These are phyloP conservation scores for Lithophane leautieri DNA, from an alignment of 2,888 invertebrate species.

Conservation along the genomic window DNA sequence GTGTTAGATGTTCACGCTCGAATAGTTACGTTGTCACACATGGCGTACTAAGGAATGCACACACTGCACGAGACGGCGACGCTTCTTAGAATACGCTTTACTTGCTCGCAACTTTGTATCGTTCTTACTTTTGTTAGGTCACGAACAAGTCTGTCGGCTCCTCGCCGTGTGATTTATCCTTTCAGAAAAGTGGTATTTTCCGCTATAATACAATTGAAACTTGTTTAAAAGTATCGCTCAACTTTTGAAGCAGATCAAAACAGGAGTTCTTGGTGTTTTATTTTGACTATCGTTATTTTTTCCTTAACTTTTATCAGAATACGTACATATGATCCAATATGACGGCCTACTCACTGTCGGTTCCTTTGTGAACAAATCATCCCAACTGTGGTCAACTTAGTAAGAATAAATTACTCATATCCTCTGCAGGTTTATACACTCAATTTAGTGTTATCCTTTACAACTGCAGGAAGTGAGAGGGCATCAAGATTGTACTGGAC, in stretches of 20 bases:
- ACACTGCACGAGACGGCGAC: slow-evolving; percentile 55
- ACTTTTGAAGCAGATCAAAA: slow-evolving; percentile 33
- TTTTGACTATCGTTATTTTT: slow-evolving; percentile 3
- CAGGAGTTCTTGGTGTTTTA: neutral
- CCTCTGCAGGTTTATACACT: slow-evolving; percentile 61
- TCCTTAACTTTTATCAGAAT: slow-evolving; percentile 7
- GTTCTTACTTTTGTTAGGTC: slow-evolving; percentile 58
- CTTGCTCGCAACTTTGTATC: slow-evolving; percentile 58
- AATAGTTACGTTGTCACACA: slow-evolving; percentile 79
- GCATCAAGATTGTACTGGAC: slow-evolving; percentile 35
- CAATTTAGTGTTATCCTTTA: slow-evolving; percentile 60
- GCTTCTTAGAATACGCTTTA: slow-evolving; percentile 57
- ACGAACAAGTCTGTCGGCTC: slow-evolving; percentile 48
- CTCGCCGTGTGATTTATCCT: slow-evolving; percentile 33
- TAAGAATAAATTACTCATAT: slow-evolving; percentile 70
- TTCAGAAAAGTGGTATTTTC: slow-evolving; percentile 19
- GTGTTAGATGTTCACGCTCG: slow-evolving; percentile 74
- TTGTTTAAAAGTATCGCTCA: slow-evolving; percentile 37
- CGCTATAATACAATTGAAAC: slow-evolving; percentile 30
- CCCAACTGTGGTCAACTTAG: slow-evolving; percentile 56
- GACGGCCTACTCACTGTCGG: slow-evolving; percentile 39
- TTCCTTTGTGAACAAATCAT: slow-evolving; percentile 65
- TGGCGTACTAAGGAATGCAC: slow-evolving; percentile 80
- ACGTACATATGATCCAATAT: slow-evolving; percentile 13
- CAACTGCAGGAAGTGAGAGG: slow-evolving; percentile 51